Base-by-base conservation (phyloP, 2,113 vertebrate species). In the Collichthys lucidus region DNA sequence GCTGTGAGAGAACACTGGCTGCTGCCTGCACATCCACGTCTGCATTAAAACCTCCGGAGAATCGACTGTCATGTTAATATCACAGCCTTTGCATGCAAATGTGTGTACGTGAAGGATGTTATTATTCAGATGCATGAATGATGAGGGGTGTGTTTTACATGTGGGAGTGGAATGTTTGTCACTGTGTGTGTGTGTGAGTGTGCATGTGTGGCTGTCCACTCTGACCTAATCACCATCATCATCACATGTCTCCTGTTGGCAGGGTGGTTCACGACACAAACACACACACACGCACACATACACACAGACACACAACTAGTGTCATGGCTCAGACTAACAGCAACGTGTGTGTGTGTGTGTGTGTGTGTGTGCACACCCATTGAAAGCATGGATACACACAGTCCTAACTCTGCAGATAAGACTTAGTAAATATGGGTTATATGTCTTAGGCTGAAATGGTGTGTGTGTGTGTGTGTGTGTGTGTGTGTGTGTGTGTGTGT, bases 201-300 rank as follows among this genome's bases (percentile, higher is more conserved):
- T 1, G 8, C 46, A 56, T 65, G 26, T 61, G 59, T 44, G 49
- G 17, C 47, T 47, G 29, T 26, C 19, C 14, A 55, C 61, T 80
- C 71, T 50, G 66, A 74, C 61, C 5, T 22, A 1, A 81, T 87
- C 52, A 67, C 53, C 35, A 19, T 85, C 68, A 67, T 10, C 46
- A 60, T 24, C 29, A 74, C n/a, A 31, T 31, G 31, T 31, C 31
- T 31, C 31, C 5, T 6, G 31, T 42, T 74, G 26, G 73, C 42
- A 61, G 62, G 0, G 17, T 47, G 24, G 24, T 64, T 79, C 22
- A 61, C 5, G 61, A 52, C 65, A 66, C 63, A 57, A 14, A 49
- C 52, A 20, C 63, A 59, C 3, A 40, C 52, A 26, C 35, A 19
- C 16, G 8, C 4, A 59, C 64, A 31, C 53, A 66, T 9, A 19